Evolutionary conservation across 2,113 vertebrate genomes (phyloP), one percentile per base, ranked within the genome.

Genomic region (Junco hyemalis): DNA sequence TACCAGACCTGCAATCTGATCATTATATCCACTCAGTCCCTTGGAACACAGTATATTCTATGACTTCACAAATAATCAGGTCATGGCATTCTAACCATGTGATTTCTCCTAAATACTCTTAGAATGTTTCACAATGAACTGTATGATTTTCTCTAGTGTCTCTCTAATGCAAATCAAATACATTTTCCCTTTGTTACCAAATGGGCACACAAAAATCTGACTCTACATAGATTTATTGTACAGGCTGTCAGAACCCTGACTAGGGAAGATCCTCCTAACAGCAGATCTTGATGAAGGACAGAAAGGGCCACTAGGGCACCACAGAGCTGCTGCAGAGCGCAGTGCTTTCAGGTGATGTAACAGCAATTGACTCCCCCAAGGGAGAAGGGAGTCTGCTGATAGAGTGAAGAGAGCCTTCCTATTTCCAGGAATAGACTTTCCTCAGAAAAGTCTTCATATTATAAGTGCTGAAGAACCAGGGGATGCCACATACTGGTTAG

Each of bases 281-380:
- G 31, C 3, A 0, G 16, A 33, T 24, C 8, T 61, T 2, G 0
- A 18, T 42, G 25, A 65, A 53, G 48, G 31, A 81, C 9, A 42
- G 65, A 80, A 31, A 31, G 22, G 8, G 73, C 29, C 73, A 56
- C 44, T 25, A 40, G 23, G 42, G 33, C 24, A 84, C 12, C 25
- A 19, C n/a, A 69, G 48, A 71, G 20, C 6, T 63, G 35, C 53
- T 77, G 31, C 53, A 64, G 44, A 77, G 20, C 8, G 23, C 61
- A 56, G 17, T 6, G 10, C n/a, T 65, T 90, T 78, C 65, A 48
- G 26, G n/a, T 48, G 19, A 91, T 35, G 12, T 78, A 65, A 60
- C 3, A 69, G 48, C 38, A 71, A 26, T 1, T 44, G 25, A 42
- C 35, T 44, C 44, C 64, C 26, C 54, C 33, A 31, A 60, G 21